Base-by-base conservation (phyloP, 2,888 invertebrate species). In the Gryllus longicercus region DNA sequence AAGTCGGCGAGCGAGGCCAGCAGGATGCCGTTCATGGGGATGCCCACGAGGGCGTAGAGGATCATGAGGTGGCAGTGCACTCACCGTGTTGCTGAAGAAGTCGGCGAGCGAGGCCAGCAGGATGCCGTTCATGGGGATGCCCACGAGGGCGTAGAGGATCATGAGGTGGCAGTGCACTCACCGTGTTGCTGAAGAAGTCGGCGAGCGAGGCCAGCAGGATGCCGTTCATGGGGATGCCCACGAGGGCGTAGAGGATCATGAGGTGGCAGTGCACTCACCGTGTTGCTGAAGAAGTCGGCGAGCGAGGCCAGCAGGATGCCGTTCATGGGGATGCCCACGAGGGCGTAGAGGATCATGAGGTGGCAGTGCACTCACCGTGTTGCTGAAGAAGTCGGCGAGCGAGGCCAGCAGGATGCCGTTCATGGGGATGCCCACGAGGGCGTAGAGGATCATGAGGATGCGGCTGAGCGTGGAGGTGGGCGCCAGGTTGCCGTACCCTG, bases 401-500 rank as follows among this genome's bases (percentile, higher is more conserved):
- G 93, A 93, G 12, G 94, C 93, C 82, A 95, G 92, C 21, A 93
- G 88, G 77, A 91, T 90, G 88, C 94, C 95, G 85, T 95, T 95
- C 87, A 95, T 92, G 0, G 95, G 95, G 83, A 95, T 94, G 49
- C 97, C 97, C 83, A 97, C 91, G 75, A 96, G 88, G 2, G 93
- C 95, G 86, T 97, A 97, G 84, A 94, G 91, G 84, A 97, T 95
- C 92, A 96, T 96, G 83, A 96, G 90, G 83, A 95, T 92, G 83
- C 95, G 91, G 12, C 95, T 93, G 75, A 93, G 88, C 83, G 92
- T 91, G 1, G 95, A 95, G 0, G 94, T 94, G 0, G 97, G 96
- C 0, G 95, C 92, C 85, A 97, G 89, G 87, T 97, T 96, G 78
- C 97, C 97, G 86, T 96, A 97, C 78, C 96, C 95, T 95, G 86